Base-by-base conservation (phyloP, 2,888 invertebrate species). In the Tetranychus piercei region DNA sequence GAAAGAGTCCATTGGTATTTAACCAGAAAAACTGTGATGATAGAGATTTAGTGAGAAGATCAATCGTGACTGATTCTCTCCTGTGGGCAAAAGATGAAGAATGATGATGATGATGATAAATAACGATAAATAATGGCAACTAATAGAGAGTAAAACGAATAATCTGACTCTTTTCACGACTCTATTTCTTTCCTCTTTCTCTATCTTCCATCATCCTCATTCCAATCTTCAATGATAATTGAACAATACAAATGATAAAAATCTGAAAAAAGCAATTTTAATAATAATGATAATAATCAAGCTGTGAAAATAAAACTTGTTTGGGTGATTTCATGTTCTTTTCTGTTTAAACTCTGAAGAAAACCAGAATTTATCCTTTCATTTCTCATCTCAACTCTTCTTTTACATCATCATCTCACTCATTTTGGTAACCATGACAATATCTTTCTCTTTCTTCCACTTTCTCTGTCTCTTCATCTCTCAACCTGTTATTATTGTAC, bases 151-250 rank as follows among this genome's bases (percentile, higher is more conserved):
- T 15, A 55, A 55, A 15, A 55, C 2, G 15, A 55, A 55, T 55
- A 9, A 55, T 55, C 55, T 55, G 11, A 55, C 55, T 55, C 7
- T 55, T 7, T 71, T 71, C 71, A 44, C 23, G n/a, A 44, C 72
- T 72, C 72, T 43, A 11, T 72, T 18, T 71, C 71, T 72, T 43
- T 71, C 45, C 45, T 71, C 44, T 45, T 43, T 72, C 44, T 72
- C 72, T 34, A 23, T 45, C 72, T 73, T 69, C 69, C n/a, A 22
- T 22, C 23, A 5, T 67, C 66, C 22, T 22, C 23, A n/a, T 67
- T n/a, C 23, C 67, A 18, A 9, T 67, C n/a, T 11, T 2, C 15
- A 55, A 55, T 55, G 55, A 55, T 55, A 2, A 55, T 55, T 55
- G 55, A 55, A 15, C 15, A 55, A 55, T 9, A 55, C 55, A 15